Evolutionary conservation across 2,797 vertebrate species (phyloP).

Genomic region (Staurois parvus): DNA sequence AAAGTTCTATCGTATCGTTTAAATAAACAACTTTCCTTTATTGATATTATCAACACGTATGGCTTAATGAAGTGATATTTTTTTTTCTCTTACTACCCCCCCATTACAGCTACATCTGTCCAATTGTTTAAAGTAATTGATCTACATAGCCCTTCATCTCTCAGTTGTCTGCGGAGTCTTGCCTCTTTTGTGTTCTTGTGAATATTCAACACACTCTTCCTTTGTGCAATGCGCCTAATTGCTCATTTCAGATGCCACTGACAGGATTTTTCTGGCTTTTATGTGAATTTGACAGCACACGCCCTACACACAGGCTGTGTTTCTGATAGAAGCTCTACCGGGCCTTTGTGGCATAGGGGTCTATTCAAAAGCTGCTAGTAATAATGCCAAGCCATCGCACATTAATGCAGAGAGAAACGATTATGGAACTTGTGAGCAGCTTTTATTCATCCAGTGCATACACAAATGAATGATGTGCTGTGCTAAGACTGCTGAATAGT

Average conservation of each 20-base stretch:
- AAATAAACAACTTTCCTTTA: neutral
- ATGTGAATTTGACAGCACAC: constrained; percentile 44
- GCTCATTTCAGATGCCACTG: constrained; percentile 41
- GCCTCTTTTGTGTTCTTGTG: constrained; percentile 49
- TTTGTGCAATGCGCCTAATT: constrained; percentile 44
- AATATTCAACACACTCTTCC: constrained; percentile 46
- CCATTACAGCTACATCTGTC: constrained; percentile 20
- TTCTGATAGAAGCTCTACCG: constrained; percentile 24
- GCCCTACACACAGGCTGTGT: constrained; percentile 23
- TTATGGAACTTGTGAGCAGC: constrained; percentile 4
- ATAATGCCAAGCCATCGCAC: constrained; percentile 23
- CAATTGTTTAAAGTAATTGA: constrained; percentile 41
- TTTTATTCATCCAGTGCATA: constrained; percentile 4
- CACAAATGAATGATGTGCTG: constrained; percentile 3
- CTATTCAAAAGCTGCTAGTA: constrained; percentile 23
- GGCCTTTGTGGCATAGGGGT: constrained; percentile 38
- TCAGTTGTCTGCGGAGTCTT: constrained; percentile 16
- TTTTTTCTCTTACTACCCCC: too few species aligned
- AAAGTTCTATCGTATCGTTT: too few species aligned
- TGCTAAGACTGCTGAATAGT: neutral
- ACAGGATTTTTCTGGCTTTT: constrained; percentile 49
- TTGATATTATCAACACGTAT: neutral
- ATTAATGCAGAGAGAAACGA: constrained; percentile 11
- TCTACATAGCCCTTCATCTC: constrained; percentile 32
- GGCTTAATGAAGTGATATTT: neutral